Evolutionary conservation across 2,797 vertebrate genomes (phyloP).

Genomic region (Cheirogaleus major): DNA sequence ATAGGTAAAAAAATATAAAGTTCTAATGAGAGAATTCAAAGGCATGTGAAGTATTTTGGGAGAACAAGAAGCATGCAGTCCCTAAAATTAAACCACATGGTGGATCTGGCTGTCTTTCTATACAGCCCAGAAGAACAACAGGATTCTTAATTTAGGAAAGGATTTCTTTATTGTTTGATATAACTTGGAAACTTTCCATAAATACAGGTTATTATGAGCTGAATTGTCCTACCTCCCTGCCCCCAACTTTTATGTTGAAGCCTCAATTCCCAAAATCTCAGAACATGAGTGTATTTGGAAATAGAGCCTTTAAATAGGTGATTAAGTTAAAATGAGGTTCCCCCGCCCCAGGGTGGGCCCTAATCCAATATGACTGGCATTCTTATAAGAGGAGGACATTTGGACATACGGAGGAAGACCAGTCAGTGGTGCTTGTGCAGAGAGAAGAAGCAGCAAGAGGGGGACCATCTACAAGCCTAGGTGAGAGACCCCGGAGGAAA

Average conservation of each 20-base stretch:
- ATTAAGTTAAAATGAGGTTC: not conserved
- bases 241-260: not conserved
- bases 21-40: constrained; percentile 16
- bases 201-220: not conserved
- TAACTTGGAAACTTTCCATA: constrained; percentile 8
- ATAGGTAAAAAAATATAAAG: constrained; percentile 27
- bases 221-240: not conserved
- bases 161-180: constrained; percentile 4
- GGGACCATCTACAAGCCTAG: not conserved
- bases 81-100: constrained; percentile 52
- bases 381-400: not conserved
- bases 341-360: not conserved
- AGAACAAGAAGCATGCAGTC: not conserved
- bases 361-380: not conserved
- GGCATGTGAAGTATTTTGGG: not conserved
- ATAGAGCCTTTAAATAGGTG: not conserved
- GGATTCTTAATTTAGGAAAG: not conserved
- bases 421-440: not conserved
- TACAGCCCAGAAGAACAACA: not conserved
- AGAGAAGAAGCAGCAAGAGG: not conserved
- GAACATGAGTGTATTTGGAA: not conserved
- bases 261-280: not conserved
- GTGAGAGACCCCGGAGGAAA: not conserved
- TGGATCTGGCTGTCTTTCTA: constrained; percentile 28
- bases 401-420: not conserved